These are phyloP conservation scores for Ceratosolen solmsi DNA, from an alignment of 1,140 invertebrate genomes.

Conservation along the genomic window DNA sequence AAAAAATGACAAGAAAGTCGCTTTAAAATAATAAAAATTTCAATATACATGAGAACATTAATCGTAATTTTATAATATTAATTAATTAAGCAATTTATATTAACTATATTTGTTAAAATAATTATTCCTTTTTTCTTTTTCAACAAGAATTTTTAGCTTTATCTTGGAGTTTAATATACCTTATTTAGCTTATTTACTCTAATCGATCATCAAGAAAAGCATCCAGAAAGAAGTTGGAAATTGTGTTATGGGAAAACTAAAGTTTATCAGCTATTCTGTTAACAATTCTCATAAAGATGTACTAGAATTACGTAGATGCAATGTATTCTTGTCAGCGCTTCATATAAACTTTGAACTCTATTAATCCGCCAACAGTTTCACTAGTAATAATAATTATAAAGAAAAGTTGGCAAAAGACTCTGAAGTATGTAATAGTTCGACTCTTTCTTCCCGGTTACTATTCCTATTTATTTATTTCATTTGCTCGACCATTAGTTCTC, in stretches of 20 bases:
- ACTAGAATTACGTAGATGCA: not conserved
- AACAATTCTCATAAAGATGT: slow-evolving; percentile 10
- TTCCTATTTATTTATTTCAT: not conserved
- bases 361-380: slow-evolving; percentile 41
- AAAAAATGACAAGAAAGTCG: too few species aligned
- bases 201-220: not conserved
- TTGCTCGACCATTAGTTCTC: not conserved
- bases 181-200: too few species aligned
- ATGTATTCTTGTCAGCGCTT: slow-evolving; percentile 31
- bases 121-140: too few species aligned
- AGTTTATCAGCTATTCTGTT: slow-evolving; percentile 28
- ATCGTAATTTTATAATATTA: too few species aligned
- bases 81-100: too few species aligned
- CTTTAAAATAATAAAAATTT: too few species aligned
- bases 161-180: not conserved
- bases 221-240: not conserved
- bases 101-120: too few species aligned
- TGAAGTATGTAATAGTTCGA: slow-evolving; percentile 13
- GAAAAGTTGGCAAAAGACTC: slow-evolving; percentile 32
- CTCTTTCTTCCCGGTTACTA: not conserved
- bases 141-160: too few species aligned
- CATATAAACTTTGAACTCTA: slow-evolving; percentile 34
- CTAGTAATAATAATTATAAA: slow-evolving; percentile 43
- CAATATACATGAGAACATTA: too few species aligned
- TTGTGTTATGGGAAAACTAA: not conserved